Evolutionary conservation across 2,113 vertebrate species (phyloP).

Genomic region (Bettongia penicillata): DNA sequence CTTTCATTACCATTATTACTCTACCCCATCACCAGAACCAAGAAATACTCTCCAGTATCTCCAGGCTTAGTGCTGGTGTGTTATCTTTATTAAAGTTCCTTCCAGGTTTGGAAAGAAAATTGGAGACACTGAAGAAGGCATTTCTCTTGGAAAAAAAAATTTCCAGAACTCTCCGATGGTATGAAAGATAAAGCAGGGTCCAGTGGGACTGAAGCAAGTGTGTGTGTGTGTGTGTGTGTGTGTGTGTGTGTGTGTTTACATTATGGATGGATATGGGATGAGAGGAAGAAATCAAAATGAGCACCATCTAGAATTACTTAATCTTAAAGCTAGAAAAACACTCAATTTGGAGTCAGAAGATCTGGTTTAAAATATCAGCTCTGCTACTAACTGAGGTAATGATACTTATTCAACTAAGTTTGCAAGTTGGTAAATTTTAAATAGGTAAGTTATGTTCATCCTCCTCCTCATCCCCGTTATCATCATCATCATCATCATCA

Average conservation of each 20-base stretch:
- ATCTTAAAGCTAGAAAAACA: neutral
- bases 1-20: neutral
- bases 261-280: neutral
- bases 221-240: too few relatives aligned
- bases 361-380: neutral
- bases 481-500: neutral
- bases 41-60: neutral
- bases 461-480: neutral
- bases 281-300: neutral
- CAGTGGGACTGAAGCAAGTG: neutral
- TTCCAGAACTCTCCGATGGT: neutral
- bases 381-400: neutral
- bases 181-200: neutral
- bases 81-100: neutral
- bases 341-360: neutral
- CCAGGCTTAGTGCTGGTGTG: neutral
- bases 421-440: neutral
- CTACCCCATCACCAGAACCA: neutral
- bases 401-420: neutral
- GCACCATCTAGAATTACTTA: neutral
- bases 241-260: too few relatives aligned
- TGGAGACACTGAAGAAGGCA: neutral
- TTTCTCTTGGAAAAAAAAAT: neutral
- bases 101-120: neutral
- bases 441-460: neutral